phyloP scores from a whole-genome alignment of 2,888 invertebrate species.

The Petrolisthes manimaculis region DNA sequence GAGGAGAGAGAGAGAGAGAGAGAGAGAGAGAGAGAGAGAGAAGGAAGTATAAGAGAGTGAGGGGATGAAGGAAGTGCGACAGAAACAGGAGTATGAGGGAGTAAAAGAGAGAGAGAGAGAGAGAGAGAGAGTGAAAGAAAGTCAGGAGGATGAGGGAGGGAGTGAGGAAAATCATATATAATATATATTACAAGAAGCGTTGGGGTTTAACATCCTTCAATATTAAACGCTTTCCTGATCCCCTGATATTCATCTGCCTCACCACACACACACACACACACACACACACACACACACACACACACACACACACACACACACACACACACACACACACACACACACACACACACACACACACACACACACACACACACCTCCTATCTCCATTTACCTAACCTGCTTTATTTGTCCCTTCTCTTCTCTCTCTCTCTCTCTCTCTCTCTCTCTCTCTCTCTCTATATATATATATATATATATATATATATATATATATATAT shows the following conservation, averaged over 20 bases:
- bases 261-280: not conserved
- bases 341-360: constrained; percentile 24
- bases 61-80: not conserved
- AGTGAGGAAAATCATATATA: too few relatives aligned
- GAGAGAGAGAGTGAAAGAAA: too few relatives aligned
- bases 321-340: constrained; percentile 17
- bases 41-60: not conserved
- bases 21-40: too few relatives aligned
- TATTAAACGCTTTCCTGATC: too few relatives aligned
- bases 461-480: too few relatives aligned
- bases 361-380: not conserved
- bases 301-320: constrained; percentile 16
- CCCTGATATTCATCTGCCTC: not conserved
- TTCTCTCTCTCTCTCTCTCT: constrained; percentile 13
- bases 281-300: not conserved
- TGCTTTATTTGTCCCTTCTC: not conserved
- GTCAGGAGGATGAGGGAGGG: too few relatives aligned
- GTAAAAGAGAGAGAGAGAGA: too few relatives aligned
- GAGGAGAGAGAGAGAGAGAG: not conserved
- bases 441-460: not conserved
- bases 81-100: not conserved
- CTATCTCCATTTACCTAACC: not conserved
- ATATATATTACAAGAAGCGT: too few relatives aligned
- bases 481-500: too few relatives aligned
- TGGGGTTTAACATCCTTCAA: too few relatives aligned